Conservation (phyloP, 1,140 invertebrate genomes). For the Drosophila mauritiana region DNA sequence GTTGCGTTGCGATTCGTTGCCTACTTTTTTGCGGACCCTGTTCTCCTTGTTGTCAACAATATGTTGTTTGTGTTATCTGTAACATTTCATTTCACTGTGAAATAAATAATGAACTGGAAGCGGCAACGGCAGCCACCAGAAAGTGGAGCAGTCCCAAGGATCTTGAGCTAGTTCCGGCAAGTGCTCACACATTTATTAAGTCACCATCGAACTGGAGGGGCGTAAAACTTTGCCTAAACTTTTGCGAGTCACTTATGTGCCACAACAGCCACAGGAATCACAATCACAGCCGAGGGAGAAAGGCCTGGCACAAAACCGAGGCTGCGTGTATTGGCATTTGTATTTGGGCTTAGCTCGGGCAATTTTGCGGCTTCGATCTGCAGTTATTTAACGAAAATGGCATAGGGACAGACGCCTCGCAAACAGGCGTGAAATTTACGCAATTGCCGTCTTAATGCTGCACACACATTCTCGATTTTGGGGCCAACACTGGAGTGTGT, state of each 20-base stretch:
- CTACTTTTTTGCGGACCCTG: conserved; percentile 62
- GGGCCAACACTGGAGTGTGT: conserved; percentile 36
- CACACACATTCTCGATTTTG: conserved; percentile 67
- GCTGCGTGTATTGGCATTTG: conserved; percentile 67
- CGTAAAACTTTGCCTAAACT: conserved; percentile 65
- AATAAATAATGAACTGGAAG: conserved; percentile 74
- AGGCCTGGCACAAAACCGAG: conserved; percentile 11
- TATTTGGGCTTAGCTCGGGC: conserved; percentile 68
- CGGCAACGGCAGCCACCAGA: not conserved
- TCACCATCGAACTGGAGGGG: conserved; percentile 14
- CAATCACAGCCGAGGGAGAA: conserved; percentile 19
- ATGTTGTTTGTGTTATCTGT: conserved; percentile 81
- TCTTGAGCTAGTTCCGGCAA: conserved; percentile 60
- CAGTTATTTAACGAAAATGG: conserved; percentile 63
- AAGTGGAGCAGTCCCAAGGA: conserved; percentile 23
- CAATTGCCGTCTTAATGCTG: conserved; percentile 76
- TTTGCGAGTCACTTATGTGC: conserved; percentile 71
- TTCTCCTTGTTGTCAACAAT: conserved; percentile 71
- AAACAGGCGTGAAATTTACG: conserved; percentile 77
- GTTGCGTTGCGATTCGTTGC: conserved; percentile 33
- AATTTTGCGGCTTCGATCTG: conserved; percentile 69
- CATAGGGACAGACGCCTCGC: conserved; percentile 20
- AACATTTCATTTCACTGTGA: conserved; percentile 68
- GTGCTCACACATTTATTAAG: conserved; percentile 75
- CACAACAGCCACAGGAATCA: conserved; percentile 32